Evolutionary conservation across 2,888 invertebrate species (phyloP).

Genomic region (Lasioglossum vierecki): DNA sequence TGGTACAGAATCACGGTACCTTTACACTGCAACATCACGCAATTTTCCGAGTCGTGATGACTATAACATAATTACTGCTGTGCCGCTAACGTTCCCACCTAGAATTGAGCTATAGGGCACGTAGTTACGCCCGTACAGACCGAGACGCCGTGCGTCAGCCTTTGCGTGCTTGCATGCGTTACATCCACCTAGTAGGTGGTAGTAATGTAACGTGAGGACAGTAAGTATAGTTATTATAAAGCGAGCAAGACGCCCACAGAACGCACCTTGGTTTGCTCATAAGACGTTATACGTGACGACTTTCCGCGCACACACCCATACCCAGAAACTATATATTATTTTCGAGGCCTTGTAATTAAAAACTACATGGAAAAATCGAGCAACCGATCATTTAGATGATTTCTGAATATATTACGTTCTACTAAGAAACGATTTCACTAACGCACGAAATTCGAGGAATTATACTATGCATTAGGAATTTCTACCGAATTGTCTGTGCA

Average conservation of each 20-base stretch:
- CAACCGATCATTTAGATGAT: conserved; percentile 13
- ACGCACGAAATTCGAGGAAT: neutral
- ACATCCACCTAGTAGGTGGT: conserved; percentile 63
- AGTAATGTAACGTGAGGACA: conserved; percentile 71
- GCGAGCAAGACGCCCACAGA: conserved; percentile 67
- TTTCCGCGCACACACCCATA: conserved; percentile 31
- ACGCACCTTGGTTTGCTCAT: conserved; percentile 56
- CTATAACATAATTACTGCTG: conserved; percentile 69
- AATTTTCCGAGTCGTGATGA: conserved; percentile 64
- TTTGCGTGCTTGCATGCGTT: conserved; percentile 73
- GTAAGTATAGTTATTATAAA: conserved; percentile 79
- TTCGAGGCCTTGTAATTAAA: conserved; percentile 47
- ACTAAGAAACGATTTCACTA: neutral
- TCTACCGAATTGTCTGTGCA: neutral
- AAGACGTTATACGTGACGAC: conserved; percentile 21
- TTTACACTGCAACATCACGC: conserved; percentile 57
- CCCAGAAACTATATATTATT: conserved; percentile 7
- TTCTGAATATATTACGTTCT: neutral
- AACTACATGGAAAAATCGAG: conserved; percentile 24
- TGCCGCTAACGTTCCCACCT: conserved; percentile 58
- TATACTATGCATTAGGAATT: no score
- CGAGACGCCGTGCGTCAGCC: conserved; percentile 34
- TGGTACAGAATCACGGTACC: conserved; percentile 55
- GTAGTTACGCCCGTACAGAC: conserved; percentile 40
- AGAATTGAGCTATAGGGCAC: conserved; percentile 53